Evolutionary conservation across 92 coral and sea anemone genomes (phyloP), one percentile per base, ranked within the genome.

Genomic region (Bergia sp.): DNA sequence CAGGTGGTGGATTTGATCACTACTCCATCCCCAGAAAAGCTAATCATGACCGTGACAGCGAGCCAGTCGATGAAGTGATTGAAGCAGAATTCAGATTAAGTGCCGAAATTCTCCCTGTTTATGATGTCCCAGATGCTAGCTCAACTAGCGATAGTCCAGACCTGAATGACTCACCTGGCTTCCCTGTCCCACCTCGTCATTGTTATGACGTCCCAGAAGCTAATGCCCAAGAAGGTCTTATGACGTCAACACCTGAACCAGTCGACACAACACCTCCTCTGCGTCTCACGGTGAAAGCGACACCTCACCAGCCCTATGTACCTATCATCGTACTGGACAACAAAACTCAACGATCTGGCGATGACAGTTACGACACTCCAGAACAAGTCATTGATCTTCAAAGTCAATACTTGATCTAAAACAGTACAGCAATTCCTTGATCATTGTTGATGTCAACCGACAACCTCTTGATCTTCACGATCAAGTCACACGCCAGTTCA

Each of bases 81-180:
- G 87, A 84, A 69, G 87, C 87, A 41, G 87, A 84, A 36, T 84
- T 84, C 71, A 74, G 87, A 5, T 37, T 84, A 45, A 84, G 87
- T 45, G 87, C 79, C 16, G 87, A 84, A 71, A 9, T 84, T 6
- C 76, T 65, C 20, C 66, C 65, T 71, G 37, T 84, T 36, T 84
- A 84, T 45, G 87, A 84, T 8, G 87, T 84, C 8, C 79, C 78
- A 2, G 79, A 67, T 8, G 0, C 4, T 29, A 69, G 9, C n/a
- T 84, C 87, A 12, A 9, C 67, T 8, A 84, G 9, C 21, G 41
- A 45, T 3, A 84, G 64, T 82, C 42, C 58, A 66, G 75, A 82
- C 29, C 77, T 82, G 16, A 15, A 84, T 5, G 74, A 71, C 7
- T 67, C 66, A 18, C 29, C 15, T 16, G 29, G 5, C 5, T 58